Base-by-base conservation (phyloP, 2,113 vertebrate genomes). In the Proterorhinus semilunaris region DNA sequence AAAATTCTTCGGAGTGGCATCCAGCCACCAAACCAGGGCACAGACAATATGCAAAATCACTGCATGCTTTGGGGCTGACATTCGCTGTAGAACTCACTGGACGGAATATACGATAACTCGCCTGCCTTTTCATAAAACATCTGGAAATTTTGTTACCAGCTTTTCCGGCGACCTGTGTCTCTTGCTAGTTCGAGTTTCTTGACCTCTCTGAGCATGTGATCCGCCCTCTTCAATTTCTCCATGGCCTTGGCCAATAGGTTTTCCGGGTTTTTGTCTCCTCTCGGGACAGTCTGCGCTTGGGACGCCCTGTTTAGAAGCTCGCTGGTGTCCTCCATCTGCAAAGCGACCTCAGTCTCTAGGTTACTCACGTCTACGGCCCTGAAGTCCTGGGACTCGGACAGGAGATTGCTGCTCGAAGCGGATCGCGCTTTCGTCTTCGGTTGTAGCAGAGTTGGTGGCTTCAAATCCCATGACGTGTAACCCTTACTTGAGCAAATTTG, bases 151-250 rank as follows among this genome's bases (percentile, higher is more conserved):
- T 77, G 93, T 95, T 87, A 95, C 92, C 79, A 96, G 84, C 91
- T 96, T 88, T 87, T 94, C 94, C 87, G 88, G 72, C 84, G 91
- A 85, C 51, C 90, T 71, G 79, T 63, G 81, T 62, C 91, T 16
- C 84, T 75, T 58, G 78, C n/a, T 3, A 49, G 10, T 66, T 89
- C 94, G 27, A 94, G 87, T 81, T 81, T 91, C 77, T 91, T 94
- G 58, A 95, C 93, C 86, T 96, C 95, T 82, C 90, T 93, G 81
- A 99, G 90, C 86, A 95, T 95, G 51, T 94, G 86, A 0, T 96
- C 93, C 4, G 96, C 96, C 88, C 92, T 94, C 74, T 84, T 91
- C 71, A 98, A 92, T 81, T 97, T 96, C 76, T 95, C 95, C 76
- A 97, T 92, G 9, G 96, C 95, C 82, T 93, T 88, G 45, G 87